These are phyloP conservation scores for Prietella phreatophila DNA, from an alignment of 2,113 vertebrate species.

Conservation along the genomic window DNA sequence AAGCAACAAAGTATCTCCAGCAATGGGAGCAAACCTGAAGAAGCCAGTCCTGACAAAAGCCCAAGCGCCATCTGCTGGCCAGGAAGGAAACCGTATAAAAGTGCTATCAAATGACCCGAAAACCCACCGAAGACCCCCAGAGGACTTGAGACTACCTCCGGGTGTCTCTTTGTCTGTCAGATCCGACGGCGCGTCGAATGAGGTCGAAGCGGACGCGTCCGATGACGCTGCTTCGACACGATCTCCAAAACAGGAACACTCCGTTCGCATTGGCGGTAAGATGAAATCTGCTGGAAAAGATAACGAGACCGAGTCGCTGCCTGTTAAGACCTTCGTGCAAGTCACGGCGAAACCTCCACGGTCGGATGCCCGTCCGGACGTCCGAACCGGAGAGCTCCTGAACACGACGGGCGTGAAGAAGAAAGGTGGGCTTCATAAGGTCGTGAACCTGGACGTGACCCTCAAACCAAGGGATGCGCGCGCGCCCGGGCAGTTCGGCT, in stretches of 20 bases:
- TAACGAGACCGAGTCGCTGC: conserved; percentile 2
- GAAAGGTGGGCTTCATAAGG: conserved; percentile 69
- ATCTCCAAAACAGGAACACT: not conserved
- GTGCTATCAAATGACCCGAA: conserved; percentile 2
- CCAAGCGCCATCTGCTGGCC: conserved; percentile 45
- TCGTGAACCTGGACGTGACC: conserved; percentile 79
- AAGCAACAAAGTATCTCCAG: not conserved
- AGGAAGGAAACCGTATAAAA: conserved; percentile 37
- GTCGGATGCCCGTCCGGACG: not conserved
- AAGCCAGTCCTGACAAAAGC: not conserved
- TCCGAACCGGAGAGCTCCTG: not conserved
- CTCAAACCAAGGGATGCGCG: conserved; percentile 74
- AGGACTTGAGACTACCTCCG: not conserved
- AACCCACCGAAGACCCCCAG: not conserved
- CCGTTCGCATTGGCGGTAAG: conserved; percentile 28
- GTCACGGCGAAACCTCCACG: conserved; percentile 7
- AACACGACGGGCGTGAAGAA: conserved; percentile 46
- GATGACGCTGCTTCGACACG: not conserved
- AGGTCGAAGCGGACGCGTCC: not conserved
- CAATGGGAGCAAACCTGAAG: not conserved
- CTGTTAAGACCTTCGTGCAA: not conserved
- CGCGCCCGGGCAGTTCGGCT: conserved; percentile 89
- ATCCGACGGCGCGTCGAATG: not conserved
- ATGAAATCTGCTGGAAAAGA: not conserved
- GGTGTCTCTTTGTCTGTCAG: not conserved